Percentiles rank a stretch among this genome's conserved stretches.
phyloP scores from a whole-genome alignment of 2,888 invertebrate species.

The Drosophila neoperkinsi region DNA sequence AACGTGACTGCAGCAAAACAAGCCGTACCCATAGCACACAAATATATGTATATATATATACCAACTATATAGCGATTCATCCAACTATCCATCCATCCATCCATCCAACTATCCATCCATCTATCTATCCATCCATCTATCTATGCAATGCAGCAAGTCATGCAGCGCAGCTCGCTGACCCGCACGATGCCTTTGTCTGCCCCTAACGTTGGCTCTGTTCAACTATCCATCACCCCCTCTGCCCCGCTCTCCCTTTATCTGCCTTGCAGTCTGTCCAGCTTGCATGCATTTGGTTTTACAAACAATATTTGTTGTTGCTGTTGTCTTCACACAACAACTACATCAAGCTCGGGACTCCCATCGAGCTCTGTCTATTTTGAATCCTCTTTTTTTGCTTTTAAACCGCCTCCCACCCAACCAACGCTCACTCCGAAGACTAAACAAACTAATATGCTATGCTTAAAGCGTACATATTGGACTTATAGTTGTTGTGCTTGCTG shows the following conservation, averaged over 20 bases:
- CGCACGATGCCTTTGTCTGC: slow-evolving; percentile 76
- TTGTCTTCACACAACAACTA: slow-evolving; percentile 73
- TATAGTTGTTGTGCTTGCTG: slow-evolving; percentile 67
- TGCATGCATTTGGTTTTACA: slow-evolving; percentile 79
- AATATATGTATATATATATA: slow-evolving; percentile 35
- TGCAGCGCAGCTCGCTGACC: slow-evolving; percentile 78
- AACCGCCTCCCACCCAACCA: slow-evolving; percentile 1
- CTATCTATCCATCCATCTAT: slow-evolving; percentile 35
- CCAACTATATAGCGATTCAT: slow-evolving; percentile 54
- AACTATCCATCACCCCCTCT: background rate
- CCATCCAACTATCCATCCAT: slow-evolving; percentile 25
- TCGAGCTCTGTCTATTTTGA: slow-evolving; percentile 72
- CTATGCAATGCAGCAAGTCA: slow-evolving; percentile 76
- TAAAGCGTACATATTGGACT: slow-evolving; percentile 82
- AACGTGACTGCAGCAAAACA: slow-evolving; percentile 66
- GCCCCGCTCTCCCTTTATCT: slow-evolving; percentile 3
- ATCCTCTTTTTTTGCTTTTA: slow-evolving; percentile 77
- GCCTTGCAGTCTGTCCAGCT: slow-evolving; percentile 48
- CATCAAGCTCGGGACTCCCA: slow-evolving; percentile 66
- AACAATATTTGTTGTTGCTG: slow-evolving; percentile 67
- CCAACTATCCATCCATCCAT: slow-evolving; percentile 59
- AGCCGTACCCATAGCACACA: slow-evolving; percentile 34
- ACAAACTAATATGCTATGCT: slow-evolving; percentile 81
- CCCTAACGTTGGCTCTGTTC: slow-evolving; percentile 26
- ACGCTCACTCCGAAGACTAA: slow-evolving; percentile 46